phyloP scores from a whole-genome alignment of 2,888 invertebrate genomes.

The Eilema griseolum region DNA sequence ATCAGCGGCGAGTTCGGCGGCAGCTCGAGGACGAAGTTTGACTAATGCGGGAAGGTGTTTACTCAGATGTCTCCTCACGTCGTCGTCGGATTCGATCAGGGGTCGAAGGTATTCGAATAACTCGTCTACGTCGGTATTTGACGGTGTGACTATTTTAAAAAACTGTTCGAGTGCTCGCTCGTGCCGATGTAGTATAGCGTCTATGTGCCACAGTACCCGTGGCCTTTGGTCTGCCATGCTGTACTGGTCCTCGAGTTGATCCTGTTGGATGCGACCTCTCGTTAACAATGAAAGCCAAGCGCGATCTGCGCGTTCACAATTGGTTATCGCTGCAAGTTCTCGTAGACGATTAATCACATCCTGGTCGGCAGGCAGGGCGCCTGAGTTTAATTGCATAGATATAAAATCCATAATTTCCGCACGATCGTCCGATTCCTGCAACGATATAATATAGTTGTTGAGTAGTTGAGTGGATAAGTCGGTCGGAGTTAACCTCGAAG shows the following conservation, averaged over 20 bases:
- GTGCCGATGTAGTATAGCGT: constrained; percentile 59
- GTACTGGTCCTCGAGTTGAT: constrained; percentile 51
- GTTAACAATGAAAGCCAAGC: constrained; percentile 68
- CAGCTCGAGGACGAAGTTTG: constrained; percentile 66
- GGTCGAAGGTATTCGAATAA: constrained; percentile 72
- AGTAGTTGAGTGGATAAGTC: background rate
- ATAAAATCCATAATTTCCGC: constrained; percentile 78
- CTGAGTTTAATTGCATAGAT: constrained; percentile 70
- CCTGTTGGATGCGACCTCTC: constrained; percentile 61
- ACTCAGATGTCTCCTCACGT: constrained; percentile 49
- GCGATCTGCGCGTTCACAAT: constrained; percentile 72
- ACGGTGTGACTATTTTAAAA: constrained; percentile 66
- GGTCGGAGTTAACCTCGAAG: background rate
- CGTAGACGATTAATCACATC: constrained; percentile 66
- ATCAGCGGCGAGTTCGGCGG: constrained; percentile 69
- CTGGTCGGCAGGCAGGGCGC: constrained; percentile 73
- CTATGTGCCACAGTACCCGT: constrained; percentile 70
- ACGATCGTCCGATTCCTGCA: constrained; percentile 71
- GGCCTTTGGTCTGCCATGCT: constrained; percentile 56
- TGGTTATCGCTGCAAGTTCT: constrained; percentile 60
- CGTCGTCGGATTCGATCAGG: constrained; percentile 54
- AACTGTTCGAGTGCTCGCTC: constrained; percentile 65
- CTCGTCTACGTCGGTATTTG: constrained; percentile 71
- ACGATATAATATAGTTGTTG: constrained; percentile 20
- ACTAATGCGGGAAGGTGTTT: constrained; percentile 61